These are phyloP conservation scores for Gadopsis bispinosus DNA, from an alignment of 2,797 vertebrate genomes.

Conservation along the genomic window DNA sequence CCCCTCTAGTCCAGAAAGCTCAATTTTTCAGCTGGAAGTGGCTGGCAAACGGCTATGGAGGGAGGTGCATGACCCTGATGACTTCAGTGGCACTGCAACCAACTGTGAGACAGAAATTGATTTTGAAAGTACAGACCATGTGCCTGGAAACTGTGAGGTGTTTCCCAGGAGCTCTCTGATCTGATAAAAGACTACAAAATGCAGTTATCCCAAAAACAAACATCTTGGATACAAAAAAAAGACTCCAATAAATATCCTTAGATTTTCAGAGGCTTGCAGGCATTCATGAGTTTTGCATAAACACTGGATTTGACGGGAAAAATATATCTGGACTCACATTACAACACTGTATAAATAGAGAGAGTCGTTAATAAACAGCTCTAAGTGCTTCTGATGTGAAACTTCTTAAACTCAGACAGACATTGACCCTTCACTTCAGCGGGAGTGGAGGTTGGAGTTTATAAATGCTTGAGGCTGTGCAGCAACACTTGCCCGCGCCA, in stretches of 20 bases:
- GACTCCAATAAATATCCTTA: conserved; percentile 11
- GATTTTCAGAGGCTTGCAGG: conserved; percentile 17
- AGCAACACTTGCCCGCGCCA: conserved; percentile 64
- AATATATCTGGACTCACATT: conserved; percentile 14
- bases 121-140: conserved; percentile 71
- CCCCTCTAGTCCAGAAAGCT: conserved; percentile 77
- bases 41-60: conserved; percentile 74
- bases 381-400: conserved; percentile 54
- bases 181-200: conserved; percentile 56
- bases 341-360: not conserved
- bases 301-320: conserved; percentile 11
- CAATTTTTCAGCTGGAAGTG: conserved; percentile 80
- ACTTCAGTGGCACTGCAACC: conserved; percentile 77
- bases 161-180: conserved; percentile 60
- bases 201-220: conserved; percentile 40
- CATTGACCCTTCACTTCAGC: conserved; percentile 50
- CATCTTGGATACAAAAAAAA: conserved; percentile 27
- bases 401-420: conserved; percentile 61
- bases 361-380: conserved; percentile 13
- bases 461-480: conserved; percentile 54
- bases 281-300: not conserved
- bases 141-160: conserved; percentile 52
- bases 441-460: conserved; percentile 42
- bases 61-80: conserved; percentile 79
- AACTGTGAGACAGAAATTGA: conserved; percentile 79